Evolutionary conservation across 1,140 invertebrate genomes (phyloP), one percentile per base, ranked within the genome.

Genomic region (Drosophila azteca): DNA sequence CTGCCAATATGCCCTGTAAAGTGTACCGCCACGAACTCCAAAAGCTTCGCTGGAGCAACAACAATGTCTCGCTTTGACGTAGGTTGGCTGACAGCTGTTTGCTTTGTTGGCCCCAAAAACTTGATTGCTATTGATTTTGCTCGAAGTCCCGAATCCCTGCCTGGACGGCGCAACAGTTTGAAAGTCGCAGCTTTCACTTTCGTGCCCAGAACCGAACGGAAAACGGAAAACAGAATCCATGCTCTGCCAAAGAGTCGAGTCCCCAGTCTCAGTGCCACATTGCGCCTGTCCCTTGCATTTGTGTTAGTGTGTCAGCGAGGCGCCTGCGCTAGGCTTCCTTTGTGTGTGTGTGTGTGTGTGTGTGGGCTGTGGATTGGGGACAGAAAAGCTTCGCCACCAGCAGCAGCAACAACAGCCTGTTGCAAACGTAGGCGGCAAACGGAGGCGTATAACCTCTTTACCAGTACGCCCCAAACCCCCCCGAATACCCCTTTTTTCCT

Each of bases 181-280:
- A 85, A 85, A 85, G 82, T 66, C 82, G 82, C 82, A 85, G 82
- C 82, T 85, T 85, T 85, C 82, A 85, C 82, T 85, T 85, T 85
- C 82, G 82, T 81, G 82, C 54, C 45, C 78, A 75, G 45, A n/a
- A 20, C 60, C 48, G 29, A 43, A 39, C 35, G 11, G 26, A 26
- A 45, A 22, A 8, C 49, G 17, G 17, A 20, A 60, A 65, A 29
- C 9, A 31, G 31, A 39, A 13, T 39, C 24, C 50, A 13, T 35
- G 2, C 0, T 41, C 3, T 9, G 3, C 17, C 60, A 46, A 15
- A 22, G 39, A 51, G 45, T 35, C 24, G 15, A 22, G 41, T 45
- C n/a, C n/a, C n/a, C n/a, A n/a, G 45, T 35, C 15, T 43, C 45
- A 57, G 22, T 48, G 8, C 43, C 46, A 39, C 5, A 79, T 59